These are phyloP conservation scores for Garra rufa DNA, from an alignment of 2,113 vertebrate species.

Conservation along the genomic window DNA sequence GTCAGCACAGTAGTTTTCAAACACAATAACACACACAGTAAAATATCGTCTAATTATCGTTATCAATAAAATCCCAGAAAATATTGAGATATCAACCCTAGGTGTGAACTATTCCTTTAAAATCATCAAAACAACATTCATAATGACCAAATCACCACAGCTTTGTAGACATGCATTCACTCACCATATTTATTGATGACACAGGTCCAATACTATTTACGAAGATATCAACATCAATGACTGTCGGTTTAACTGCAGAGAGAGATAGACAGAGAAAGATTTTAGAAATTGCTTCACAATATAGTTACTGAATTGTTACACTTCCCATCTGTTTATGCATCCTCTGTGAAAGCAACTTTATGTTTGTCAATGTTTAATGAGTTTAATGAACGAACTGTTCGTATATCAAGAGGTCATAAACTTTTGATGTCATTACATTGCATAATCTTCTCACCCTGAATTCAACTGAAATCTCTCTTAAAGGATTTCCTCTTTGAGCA, in stretches of 20 bases:
- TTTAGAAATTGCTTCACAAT: neutral
- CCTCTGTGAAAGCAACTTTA: neutral
- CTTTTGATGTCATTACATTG: neutral
- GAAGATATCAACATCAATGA: slow-evolving; percentile 94
- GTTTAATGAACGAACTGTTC: neutral
- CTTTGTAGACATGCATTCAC: slow-evolving; percentile 60
- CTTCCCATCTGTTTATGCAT: neutral
- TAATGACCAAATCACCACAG: neutral
- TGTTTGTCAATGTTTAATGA: neutral
- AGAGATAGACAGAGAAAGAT: neutral
- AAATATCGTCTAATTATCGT: too few species aligned
- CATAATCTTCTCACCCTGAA: neutral
- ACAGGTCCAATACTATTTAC: slow-evolving; percentile 98
- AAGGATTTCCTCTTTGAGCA: slow-evolving; percentile 36
- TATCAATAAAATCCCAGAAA: too few species aligned
- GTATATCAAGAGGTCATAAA: neutral
- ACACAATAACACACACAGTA: too few species aligned
- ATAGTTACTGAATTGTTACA: neutral
- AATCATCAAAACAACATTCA: neutral
- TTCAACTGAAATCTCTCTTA: neutral
- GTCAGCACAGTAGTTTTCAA: too few species aligned
- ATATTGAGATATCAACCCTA: too few species aligned
- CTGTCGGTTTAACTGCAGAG: slow-evolving; percentile 87
- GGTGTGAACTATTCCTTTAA: slow-evolving; percentile 4
- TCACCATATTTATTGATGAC: slow-evolving; percentile 98